These are phyloP conservation scores for Ptyas mucosa DNA, from an alignment of 2,113 vertebrate genomes.

Conservation along the genomic window DNA sequence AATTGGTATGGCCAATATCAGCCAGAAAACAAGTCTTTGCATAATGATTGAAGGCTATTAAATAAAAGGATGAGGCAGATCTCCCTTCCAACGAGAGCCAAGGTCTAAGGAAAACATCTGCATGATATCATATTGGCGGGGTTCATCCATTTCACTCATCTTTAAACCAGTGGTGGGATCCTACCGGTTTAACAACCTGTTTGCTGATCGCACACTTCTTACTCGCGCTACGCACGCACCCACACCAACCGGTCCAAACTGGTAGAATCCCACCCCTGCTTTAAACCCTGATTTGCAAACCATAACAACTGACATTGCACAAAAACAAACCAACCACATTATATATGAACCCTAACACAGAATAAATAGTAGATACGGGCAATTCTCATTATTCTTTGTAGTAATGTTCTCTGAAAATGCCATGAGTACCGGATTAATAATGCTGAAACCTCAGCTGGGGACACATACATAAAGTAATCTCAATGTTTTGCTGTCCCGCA, in stretches of 20 bases:
- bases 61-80: neutral
- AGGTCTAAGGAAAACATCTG: neutral
- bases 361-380: neutral
- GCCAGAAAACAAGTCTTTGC: neutral
- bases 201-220: no score
- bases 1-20: neutral
- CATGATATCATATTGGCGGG: neutral
- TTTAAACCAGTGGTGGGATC: neutral
- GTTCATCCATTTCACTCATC: neutral
- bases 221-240: no score
- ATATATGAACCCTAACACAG: neutral
- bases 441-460: neutral
- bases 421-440: neutral
- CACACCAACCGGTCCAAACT: no score
- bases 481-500: neutral
- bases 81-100: neutral
- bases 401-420: neutral
- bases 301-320: neutral
- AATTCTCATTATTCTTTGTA: neutral
- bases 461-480: neutral
- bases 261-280: no score
- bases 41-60: neutral
- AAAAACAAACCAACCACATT: neutral
- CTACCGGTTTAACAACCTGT: no score
- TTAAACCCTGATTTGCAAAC: neutral